A percentile compares a stretch with the other conserved stretches of the same genome.
Evolutionary conservation across 2,797 vertebrate species (phyloP).

Genomic region (Arctocebus calabarensis): DNA sequence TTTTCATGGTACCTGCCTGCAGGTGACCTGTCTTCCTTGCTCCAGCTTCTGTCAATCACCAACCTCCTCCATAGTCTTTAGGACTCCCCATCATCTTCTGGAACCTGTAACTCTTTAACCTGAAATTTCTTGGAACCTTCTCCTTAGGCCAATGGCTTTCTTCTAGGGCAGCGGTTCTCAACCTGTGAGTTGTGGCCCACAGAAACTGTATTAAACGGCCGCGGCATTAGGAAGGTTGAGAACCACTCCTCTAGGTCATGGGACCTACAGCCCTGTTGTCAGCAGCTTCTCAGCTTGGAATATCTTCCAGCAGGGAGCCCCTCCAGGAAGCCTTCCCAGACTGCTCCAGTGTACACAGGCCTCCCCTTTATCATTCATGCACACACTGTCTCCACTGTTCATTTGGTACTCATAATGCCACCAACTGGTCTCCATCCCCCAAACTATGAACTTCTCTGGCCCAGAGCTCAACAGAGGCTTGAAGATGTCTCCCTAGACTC

Average conservation of each 20-base stretch:
- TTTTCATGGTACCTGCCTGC: background rate
- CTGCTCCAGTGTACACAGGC: background rate
- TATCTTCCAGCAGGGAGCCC: background rate
- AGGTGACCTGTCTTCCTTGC: background rate
- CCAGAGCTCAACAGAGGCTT: background rate
- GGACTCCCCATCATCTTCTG: background rate
- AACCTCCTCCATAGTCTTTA: background rate
- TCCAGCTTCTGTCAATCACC: background rate
- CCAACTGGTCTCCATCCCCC: background rate
- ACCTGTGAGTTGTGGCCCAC: too few species aligned
- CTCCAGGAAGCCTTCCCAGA: background rate
- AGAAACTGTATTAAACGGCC: too few species aligned
- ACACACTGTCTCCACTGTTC: background rate
- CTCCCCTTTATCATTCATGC: background rate
- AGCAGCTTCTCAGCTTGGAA: background rate
- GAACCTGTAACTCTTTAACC: background rate
- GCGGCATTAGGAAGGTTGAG: too few species aligned
- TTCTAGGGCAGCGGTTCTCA: background rate
- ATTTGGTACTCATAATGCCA: background rate
- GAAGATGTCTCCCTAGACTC: background rate
- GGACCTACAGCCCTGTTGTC: background rate
- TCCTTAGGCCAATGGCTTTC: background rate
- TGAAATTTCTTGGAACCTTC: background rate
- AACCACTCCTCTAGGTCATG: background rate
- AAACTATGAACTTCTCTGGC: background rate